Evolutionary conservation across 2,888 invertebrate species (phyloP).

Genomic region (Orgyia antiqua): DNA sequence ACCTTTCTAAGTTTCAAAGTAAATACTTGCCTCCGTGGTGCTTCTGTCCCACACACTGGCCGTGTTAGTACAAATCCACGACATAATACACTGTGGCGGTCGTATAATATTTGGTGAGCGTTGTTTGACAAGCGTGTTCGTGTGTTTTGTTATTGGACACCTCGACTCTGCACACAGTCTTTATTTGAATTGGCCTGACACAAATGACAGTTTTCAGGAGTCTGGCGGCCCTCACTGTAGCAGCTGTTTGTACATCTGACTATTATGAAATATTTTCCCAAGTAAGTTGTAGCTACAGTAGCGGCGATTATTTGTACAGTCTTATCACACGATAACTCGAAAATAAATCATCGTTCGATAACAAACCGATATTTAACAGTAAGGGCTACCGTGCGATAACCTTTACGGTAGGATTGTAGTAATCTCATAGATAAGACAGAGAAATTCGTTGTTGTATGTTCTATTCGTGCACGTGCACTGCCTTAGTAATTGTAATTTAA

Average conservation of each 20-base stretch:
- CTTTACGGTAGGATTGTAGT: constrained; percentile 45
- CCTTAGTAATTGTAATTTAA: constrained; percentile 53
- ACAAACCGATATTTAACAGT: constrained; percentile 50
- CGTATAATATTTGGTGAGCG: constrained; percentile 68
- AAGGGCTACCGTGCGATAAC: constrained; percentile 66
- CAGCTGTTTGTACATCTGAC: constrained; percentile 44
- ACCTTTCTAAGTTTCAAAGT: constrained; percentile 55
- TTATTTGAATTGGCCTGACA: constrained; percentile 61
- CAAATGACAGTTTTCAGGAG: constrained; percentile 54
- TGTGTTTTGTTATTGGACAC: constrained; percentile 73
- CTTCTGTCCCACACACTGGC: constrained; percentile 51
- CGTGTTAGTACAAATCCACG: constrained; percentile 64
- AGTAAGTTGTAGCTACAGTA: constrained; percentile 37
- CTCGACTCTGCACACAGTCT: constrained; percentile 61
- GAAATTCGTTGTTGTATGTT: constrained; percentile 39
- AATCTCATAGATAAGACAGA: constrained; percentile 58
- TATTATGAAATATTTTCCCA: constrained; percentile 25
- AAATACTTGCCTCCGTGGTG: constrained; percentile 45
- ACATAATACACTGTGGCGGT: constrained; percentile 61
- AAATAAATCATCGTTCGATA: constrained; percentile 62
- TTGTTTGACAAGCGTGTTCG: constrained; percentile 72
- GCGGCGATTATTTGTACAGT: constrained; percentile 36
- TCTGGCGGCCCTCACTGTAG: constrained; percentile 31
- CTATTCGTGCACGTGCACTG: constrained; percentile 45
- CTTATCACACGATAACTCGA: constrained; percentile 53